Conservation (phyloP, 2,888 invertebrate species). For the Frankliniella fusca region DNA sequence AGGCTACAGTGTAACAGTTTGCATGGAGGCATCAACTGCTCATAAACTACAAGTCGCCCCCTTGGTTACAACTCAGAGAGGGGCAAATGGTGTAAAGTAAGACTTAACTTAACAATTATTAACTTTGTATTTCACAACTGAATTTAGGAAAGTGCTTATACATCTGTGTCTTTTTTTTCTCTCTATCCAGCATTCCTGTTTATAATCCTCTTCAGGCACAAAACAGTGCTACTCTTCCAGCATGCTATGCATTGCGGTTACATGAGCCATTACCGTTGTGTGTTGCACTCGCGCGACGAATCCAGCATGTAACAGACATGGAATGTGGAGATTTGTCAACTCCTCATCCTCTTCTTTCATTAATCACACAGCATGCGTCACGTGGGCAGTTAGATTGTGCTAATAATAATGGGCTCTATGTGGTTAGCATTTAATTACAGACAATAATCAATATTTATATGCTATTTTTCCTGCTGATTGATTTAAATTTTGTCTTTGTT, state of each 20-base stretch:
- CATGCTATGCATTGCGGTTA: slow-evolving; percentile 79
- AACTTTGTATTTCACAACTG: slow-evolving; percentile 18
- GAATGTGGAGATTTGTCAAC: slow-evolving; percentile 55
- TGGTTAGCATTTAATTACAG: slow-evolving; percentile 56
- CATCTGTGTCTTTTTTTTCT: background rate
- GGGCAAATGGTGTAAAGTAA: slow-evolving; percentile 70
- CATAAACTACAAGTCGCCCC: slow-evolving; percentile 76
- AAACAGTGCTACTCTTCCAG: slow-evolving; percentile 86
- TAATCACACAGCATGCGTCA: slow-evolving; percentile 75
- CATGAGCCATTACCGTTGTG: slow-evolving; percentile 85
- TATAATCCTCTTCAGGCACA: slow-evolving; percentile 74
- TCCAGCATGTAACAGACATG: slow-evolving; percentile 60
- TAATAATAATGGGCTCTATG: slow-evolving; percentile 75
- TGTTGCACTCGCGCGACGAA: slow-evolving; percentile 64
- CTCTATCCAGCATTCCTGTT: slow-evolving; percentile 59
- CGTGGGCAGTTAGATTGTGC: slow-evolving; percentile 68
- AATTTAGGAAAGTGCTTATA: background rate
- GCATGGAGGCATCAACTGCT: slow-evolving; percentile 79
- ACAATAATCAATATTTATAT: background rate
- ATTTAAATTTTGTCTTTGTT: slow-evolving; percentile 40
- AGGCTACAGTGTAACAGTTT: slow-evolving; percentile 83
- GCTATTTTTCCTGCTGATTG: background rate
- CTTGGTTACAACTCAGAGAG: slow-evolving; percentile 65
- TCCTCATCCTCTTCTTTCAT: slow-evolving; percentile 63
- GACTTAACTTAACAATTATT: slow-evolving; percentile 36